phyloP scores from a whole-genome alignment of 2,113 vertebrate species.

The Nyctibius bracteatus region DNA sequence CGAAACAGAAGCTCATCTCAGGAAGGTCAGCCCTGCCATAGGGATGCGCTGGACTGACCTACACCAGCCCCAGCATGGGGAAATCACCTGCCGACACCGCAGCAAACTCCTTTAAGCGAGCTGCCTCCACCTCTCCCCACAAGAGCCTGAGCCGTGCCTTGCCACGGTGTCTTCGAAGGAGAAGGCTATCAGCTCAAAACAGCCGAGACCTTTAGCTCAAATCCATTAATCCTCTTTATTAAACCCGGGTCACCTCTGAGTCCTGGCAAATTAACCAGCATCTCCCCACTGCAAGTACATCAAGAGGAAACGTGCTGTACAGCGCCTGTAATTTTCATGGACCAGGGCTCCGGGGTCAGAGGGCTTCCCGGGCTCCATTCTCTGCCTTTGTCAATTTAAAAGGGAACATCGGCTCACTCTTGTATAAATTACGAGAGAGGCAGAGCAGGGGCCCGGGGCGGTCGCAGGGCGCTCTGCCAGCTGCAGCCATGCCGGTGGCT shows the following conservation, averaged over 20 bases:
- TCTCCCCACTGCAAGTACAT: constrained; percentile 74
- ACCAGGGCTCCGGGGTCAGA: constrained; percentile 67
- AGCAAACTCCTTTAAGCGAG: background rate
- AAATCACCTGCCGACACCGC: background rate
- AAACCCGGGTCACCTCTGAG: constrained; percentile 80
- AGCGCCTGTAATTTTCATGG: constrained; percentile 72
- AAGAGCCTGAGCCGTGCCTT: constrained; percentile 30
- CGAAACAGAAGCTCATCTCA: accelerated
- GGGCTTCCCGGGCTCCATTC: constrained; percentile 61
- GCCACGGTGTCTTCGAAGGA: constrained; percentile 65
- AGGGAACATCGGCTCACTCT: constrained; percentile 65
- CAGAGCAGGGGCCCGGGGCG: background rate
- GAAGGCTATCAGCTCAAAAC: constrained; percentile 78
- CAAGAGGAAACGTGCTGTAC: constrained; percentile 57
- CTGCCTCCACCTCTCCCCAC: background rate
- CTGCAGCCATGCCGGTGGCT: background rate
- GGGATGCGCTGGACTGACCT: background rate
- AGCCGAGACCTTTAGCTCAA: constrained; percentile 81
- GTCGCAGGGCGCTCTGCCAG: background rate
- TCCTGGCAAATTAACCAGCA: constrained; percentile 79
- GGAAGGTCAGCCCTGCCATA: accelerated
- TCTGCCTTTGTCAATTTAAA: constrained; percentile 77
- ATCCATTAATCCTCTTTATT: constrained; percentile 86
- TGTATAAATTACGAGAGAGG: constrained; percentile 60
- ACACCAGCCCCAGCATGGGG: background rate